Base-by-base conservation (phyloP, 2,113 vertebrate species). In the Ia io region DNA sequence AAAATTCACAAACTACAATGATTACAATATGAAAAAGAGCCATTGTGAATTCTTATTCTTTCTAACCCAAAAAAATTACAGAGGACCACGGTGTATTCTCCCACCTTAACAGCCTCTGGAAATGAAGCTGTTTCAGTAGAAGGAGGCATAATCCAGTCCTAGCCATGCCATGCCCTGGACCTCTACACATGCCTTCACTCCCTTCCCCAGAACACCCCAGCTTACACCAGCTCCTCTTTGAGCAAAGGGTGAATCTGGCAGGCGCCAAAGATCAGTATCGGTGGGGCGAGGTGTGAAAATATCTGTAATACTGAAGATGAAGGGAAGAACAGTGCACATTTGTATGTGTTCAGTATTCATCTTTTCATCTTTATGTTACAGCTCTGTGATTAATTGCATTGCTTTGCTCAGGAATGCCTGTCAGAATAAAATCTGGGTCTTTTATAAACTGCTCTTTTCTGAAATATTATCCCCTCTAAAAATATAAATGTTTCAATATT, bases 401-500 rank as follows among this genome's bases (percentile, higher is more conserved):
- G n/a, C 63, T 94, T 87, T 89, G 53, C 49, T 87, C 56, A 94
- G 70, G 95, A 91, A 95, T 67, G 13, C 56, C 28, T 61, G n/a
- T 87, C 74, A 76, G 86, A 94, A 91, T 76, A 93, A 91, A 88
- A 84, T n/a, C 22, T 73, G 3, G 7, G 49, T 71, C 49, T 87
- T 93, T 82, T 80, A 93, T 32, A 79, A 90, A 86, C n/a, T 80
- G 35, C 70, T 88, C n/a, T 69, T 95, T 87, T 91, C 56, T 93
- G 49, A 95, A 88, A 59, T 86, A 77, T 51, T 89, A 93, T 86
- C 17, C 44, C n/a, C 35, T 91, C 70, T 94, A 89, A 70, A 91
- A 84, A 74, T 78, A 79, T 22, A 96, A 84, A 70, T 20, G 61
- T 53, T 77, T 85, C 65, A 67, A 67, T 88, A 61, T 79, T 90